These are phyloP conservation scores for Chrysogorgia sp. DNA, from an alignment of 92 coral and sea anemone species.

Conservation along the genomic window DNA sequence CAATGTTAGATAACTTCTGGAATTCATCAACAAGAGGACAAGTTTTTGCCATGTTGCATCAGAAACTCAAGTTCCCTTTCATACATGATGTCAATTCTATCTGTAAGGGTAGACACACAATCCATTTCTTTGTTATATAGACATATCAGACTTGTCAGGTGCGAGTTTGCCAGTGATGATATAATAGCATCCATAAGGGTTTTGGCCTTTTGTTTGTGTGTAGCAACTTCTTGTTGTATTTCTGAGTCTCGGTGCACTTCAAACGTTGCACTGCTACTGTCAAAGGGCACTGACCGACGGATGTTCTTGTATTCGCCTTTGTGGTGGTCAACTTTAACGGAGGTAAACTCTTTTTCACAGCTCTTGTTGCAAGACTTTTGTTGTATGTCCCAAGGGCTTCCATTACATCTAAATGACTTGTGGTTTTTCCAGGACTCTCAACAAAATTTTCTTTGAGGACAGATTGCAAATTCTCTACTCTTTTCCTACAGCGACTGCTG, in stretches of 20 bases:
- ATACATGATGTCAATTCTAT: conserved; percentile 43
- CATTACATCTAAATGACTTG: conserved; percentile 39
- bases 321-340: conserved; percentile 30
- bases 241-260: conserved; percentile 25
- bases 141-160: conserved; percentile 23
- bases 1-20: conserved; percentile 16
- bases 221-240: background rate
- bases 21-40: conserved; percentile 52
- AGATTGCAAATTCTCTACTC: conserved; percentile 30
- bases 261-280: background rate
- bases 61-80: conserved; percentile 53
- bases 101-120: conserved; percentile 34
- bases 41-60: conserved; percentile 18
- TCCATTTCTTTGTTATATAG: conserved; percentile 53
- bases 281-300: conserved; percentile 25
- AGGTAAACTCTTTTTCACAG: conserved; percentile 48
- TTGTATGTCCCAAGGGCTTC: conserved; percentile 36
- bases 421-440: conserved; percentile 55
- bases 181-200: conserved; percentile 29
- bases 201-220: conserved; percentile 29
- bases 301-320: conserved; percentile 47
- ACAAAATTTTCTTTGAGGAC: conserved; percentile 40
- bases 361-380: conserved; percentile 58
- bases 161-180: conserved; percentile 18
- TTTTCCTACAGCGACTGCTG: conserved; percentile 26